These are phyloP conservation scores for Epistrophe grossulariae DNA, from an alignment of 2,888 invertebrate genomes.

Conservation along the genomic window DNA sequence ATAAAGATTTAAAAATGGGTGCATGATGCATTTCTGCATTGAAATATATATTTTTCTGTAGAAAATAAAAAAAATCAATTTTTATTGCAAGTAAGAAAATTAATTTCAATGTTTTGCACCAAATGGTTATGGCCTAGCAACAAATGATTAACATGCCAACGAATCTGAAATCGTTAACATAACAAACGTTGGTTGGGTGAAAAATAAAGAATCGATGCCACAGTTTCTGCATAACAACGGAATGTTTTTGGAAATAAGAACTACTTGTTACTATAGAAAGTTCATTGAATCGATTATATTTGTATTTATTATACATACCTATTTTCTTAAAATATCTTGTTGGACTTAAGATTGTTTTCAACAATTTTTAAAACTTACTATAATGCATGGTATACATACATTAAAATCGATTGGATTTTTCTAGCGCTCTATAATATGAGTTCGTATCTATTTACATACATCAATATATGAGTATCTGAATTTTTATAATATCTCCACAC, in stretches of 20 bases:
- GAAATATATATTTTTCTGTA: neutral
- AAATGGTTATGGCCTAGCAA: conserved; percentile 64
- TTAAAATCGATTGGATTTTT: conserved; percentile 32
- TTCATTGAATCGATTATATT: conserved; percentile 54
- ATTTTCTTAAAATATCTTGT: neutral
- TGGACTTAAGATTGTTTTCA: neutral
- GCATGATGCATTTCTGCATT: too few species aligned
- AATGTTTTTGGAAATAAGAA: conserved; percentile 40
- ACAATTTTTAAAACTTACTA: neutral
- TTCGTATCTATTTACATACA: too few species aligned
- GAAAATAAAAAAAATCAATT: neutral
- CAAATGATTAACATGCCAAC: conserved; percentile 73
- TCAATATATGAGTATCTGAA: neutral
- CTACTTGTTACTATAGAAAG: conserved; percentile 32
- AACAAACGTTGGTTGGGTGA: conserved; percentile 68
- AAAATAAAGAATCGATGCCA: conserved; percentile 63
- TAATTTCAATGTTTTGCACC: conserved; percentile 59
- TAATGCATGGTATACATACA: conserved; percentile 7
- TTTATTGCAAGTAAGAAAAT: conserved; percentile 3
- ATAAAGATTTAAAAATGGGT: too few species aligned
- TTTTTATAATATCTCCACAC: conserved; percentile 5
- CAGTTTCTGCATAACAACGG: conserved; percentile 68
- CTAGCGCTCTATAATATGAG: too few species aligned
- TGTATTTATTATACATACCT: neutral
- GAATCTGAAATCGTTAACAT: conserved; percentile 49